Evolutionary conservation across 2,113 vertebrate genomes (phyloP).

Genomic region (Hymenochirus boettgeri): DNA sequence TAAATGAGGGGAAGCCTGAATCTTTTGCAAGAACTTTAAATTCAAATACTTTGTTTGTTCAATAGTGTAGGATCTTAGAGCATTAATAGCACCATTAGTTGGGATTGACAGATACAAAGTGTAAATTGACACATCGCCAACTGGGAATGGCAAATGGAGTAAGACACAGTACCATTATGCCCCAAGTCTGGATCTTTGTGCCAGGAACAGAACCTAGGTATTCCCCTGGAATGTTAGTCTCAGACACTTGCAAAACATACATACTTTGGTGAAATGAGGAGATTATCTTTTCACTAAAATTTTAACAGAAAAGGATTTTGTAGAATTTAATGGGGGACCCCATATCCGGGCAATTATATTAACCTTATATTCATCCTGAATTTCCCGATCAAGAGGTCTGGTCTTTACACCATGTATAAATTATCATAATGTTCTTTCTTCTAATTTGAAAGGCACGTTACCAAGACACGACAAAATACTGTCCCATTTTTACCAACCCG

Average conservation of each 20-base stretch:
- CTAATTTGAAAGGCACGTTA: constrained; percentile 85
- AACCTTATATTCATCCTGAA: constrained; percentile 92
- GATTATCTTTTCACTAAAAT: constrained; percentile 96
- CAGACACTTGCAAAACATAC: constrained; percentile 92
- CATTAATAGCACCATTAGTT: constrained; percentile 94
- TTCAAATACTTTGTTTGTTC: constrained; percentile 96
- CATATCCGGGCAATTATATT: constrained; percentile 91
- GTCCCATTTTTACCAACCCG: constrained; percentile 92
- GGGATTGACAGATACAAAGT: constrained; percentile 96
- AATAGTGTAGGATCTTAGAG: constrained; percentile 93
- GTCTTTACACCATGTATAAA: constrained; percentile 92
- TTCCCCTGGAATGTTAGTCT: constrained; percentile 97
- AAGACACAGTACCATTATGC: constrained; percentile 93
- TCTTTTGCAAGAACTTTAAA: constrained; percentile 94
- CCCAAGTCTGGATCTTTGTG: constrained; percentile 92
- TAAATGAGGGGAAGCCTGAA: constrained; percentile 86
- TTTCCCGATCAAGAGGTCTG: constrained; percentile 86
- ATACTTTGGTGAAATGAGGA: constrained; percentile 88
- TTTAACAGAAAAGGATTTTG: constrained; percentile 90
- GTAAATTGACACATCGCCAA: constrained; percentile 93
- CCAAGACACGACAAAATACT: constrained; percentile 92
- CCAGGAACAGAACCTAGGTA: constrained; percentile 91
- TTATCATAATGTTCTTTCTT: constrained; percentile 98
- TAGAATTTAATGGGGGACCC: constrained; percentile 92
- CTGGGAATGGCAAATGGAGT: constrained; percentile 91